Percentiles rank a stretch among this genome's conserved stretches.
Evolutionary conservation across 2,797 vertebrate species (phyloP).

Genomic region (Chelmon rostratus): DNA sequence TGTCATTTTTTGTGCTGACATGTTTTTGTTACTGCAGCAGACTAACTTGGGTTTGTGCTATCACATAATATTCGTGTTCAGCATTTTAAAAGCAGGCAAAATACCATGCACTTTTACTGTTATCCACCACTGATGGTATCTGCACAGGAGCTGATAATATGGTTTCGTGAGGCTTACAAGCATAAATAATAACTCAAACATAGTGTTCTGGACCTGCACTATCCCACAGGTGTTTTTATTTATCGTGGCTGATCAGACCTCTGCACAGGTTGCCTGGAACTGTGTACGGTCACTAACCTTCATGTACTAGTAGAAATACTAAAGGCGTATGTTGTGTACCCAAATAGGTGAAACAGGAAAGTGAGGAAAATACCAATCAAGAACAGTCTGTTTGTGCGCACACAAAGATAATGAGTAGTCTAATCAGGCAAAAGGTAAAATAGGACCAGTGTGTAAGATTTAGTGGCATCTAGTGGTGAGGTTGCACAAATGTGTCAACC

Average conservation of each 20-base stretch:
- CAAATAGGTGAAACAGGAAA: slow-evolving; percentile 11
- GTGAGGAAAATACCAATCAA: not conserved
- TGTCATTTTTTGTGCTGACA: not conserved
- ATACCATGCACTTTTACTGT: not conserved
- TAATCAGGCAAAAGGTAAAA: slow-evolving; percentile 21
- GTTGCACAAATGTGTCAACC: no score
- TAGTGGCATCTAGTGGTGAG: no score
- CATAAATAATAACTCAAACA: slow-evolving; percentile 2
- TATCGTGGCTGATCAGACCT: slow-evolving; percentile 19
- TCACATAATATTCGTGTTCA: slow-evolving; percentile 2
- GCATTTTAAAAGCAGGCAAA: not conserved
- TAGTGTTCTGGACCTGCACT: not conserved
- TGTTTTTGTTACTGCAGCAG: slow-evolving; percentile 1
- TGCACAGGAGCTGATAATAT: slow-evolving; percentile 15
- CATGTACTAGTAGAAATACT: not conserved
- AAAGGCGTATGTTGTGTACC: not conserved
- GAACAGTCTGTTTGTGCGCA: not conserved
- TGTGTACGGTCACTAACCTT: slow-evolving; percentile 5
- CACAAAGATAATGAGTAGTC: not conserved
- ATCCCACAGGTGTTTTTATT: slow-evolving; percentile 38
- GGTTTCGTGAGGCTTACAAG: slow-evolving; percentile 5
- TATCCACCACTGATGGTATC: not conserved
- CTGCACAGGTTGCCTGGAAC: slow-evolving; percentile 20
- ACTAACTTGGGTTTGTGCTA: not conserved
- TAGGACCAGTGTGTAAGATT: no score